These are phyloP conservation scores for Procambarus clarkii DNA, from an alignment of 1,140 invertebrate genomes.

Conservation along the genomic window DNA sequence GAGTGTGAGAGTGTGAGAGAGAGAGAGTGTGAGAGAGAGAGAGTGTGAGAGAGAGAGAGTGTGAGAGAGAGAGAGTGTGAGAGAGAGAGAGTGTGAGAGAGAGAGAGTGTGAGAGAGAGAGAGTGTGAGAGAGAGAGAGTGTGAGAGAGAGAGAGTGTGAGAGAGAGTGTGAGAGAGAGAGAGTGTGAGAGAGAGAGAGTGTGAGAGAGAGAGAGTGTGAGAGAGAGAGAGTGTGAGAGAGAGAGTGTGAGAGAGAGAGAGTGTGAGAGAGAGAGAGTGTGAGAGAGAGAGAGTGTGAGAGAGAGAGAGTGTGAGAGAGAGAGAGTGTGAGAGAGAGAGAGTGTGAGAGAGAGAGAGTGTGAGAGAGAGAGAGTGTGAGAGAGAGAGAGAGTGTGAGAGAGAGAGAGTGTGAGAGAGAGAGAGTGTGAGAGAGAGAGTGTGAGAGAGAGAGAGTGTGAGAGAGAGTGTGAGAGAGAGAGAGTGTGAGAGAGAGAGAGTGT, in stretches of 20 bases:
- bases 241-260: background rate
- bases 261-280: background rate
- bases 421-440: no score
- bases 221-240: background rate
- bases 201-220: background rate
- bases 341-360: no score
- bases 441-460: no score
- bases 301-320: no score
- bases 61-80: background rate
- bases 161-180: background rate
- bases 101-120: background rate
- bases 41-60: background rate
- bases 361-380: no score
- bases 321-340: no score
- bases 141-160: background rate
- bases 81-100: background rate
- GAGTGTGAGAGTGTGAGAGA: background rate
- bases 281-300: no score
- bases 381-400: no score
- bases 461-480: no score
- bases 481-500: no score
- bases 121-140: background rate
- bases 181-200: background rate
- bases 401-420: no score
- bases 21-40: background rate